phyloP scores from a whole-genome alignment of 2,113 vertebrate genomes.

The Cairina moschata region DNA sequence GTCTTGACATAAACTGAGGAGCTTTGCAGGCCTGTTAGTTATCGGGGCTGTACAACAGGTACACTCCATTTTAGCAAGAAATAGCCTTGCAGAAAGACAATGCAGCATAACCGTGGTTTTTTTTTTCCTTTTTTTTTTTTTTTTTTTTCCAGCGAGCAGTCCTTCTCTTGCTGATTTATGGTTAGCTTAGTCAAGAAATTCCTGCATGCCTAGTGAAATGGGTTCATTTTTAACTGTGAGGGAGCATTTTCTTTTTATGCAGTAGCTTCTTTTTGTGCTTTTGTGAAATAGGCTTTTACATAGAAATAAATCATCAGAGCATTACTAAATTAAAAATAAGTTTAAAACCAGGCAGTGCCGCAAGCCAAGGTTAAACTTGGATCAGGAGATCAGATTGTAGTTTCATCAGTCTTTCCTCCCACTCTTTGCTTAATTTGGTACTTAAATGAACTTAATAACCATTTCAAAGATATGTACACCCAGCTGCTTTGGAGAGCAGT shows the following conservation, averaged over 20 bases:
- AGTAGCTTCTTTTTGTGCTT: background rate
- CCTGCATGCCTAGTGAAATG: background rate
- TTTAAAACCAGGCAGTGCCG: background rate
- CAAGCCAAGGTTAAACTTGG: constrained; percentile 48
- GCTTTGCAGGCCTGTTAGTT: background rate
- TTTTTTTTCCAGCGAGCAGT: background rate
- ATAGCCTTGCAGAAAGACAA: background rate
- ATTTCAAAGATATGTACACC: constrained; percentile 16
- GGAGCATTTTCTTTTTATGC: background rate
- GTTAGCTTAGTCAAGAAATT: background rate
- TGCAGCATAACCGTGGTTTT: background rate
- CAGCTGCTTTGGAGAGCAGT: constrained; percentile 36
- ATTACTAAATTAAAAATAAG: constrained; percentile 41
- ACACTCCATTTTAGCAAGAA: background rate
- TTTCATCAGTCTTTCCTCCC: constrained; percentile 45
- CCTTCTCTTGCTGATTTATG: background rate
- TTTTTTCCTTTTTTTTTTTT: background rate
- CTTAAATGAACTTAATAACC: constrained; percentile 26
- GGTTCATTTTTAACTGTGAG: background rate
- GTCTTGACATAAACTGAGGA: background rate
- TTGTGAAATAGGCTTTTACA: background rate
- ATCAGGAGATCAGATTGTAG: constrained; percentile 23
- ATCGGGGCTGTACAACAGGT: background rate
- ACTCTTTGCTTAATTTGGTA: constrained; percentile 48
- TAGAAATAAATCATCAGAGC: constrained; percentile 44